A percentile compares a stretch with the other conserved stretches of the same genome.
These are phyloP conservation scores for Nannobrachium achirus DNA, from an alignment of 2,113 vertebrate genomes.

Conservation along the genomic window DNA sequence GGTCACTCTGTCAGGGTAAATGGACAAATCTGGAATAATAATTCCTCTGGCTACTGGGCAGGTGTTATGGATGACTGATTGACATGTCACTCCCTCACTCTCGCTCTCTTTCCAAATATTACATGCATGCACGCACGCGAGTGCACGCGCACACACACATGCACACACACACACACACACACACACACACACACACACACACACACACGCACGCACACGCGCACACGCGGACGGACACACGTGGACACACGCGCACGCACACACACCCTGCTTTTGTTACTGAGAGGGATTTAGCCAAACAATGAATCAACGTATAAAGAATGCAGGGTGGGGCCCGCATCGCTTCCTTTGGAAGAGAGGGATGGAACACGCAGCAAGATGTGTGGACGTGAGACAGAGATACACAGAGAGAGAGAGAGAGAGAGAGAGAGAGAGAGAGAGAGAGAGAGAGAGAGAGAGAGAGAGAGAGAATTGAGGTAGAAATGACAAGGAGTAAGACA, in stretches of 20 bases:
- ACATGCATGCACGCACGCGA: background rate
- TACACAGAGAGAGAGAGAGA: too few relatives aligned
- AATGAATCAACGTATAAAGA: conserved; percentile 70
- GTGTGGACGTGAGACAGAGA: conserved; percentile 16
- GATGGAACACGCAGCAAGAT: conserved; percentile 42
- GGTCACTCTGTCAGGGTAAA: conserved; percentile 9
- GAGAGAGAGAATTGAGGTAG: too few relatives aligned
- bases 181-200: conserved; percentile 9
- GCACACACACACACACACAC: conserved; percentile 35
- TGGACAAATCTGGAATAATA: conserved; percentile 53
- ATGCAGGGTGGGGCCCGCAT: conserved; percentile 70
- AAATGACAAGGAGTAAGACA: too few relatives aligned
- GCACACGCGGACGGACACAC: background rate
- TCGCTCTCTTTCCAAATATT: conserved; percentile 23
- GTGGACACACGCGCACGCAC: background rate
- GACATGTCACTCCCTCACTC: conserved; percentile 50
- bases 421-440: too few relatives aligned
- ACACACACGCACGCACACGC: background rate
- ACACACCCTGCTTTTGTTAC: conserved; percentile 53
- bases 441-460: too few relatives aligned
- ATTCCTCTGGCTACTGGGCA: conserved; percentile 63
- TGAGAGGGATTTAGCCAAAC: conserved; percentile 69
- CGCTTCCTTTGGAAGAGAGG: conserved; percentile 58
- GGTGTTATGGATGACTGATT: conserved; percentile 57
- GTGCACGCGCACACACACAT: background rate